A percentile compares a stretch with the other conserved stretches of the same genome.
Evolutionary conservation across 2,797 vertebrate genomes (phyloP).

Genomic region (Sebastes kiyomatsui): DNA sequence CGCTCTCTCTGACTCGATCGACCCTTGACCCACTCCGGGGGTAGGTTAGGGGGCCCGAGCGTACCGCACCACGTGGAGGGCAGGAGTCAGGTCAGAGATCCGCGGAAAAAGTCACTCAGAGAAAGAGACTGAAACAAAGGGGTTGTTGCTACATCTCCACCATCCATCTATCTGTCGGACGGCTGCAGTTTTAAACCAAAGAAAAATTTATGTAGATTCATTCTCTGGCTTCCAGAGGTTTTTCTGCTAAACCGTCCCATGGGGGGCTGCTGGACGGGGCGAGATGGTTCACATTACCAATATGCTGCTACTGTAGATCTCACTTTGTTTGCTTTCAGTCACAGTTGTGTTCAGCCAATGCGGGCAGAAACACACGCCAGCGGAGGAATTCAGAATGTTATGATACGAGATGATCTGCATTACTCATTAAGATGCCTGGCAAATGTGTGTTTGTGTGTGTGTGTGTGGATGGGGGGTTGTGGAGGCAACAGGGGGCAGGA

Average conservation of each 20-base stretch:
- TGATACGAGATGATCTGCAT: slow-evolving; percentile 61
- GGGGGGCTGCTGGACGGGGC: slow-evolving; percentile 34
- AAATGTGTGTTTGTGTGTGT: slow-evolving; percentile 58
- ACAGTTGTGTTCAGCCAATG: slow-evolving; percentile 32
- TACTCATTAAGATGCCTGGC: slow-evolving; percentile 68
- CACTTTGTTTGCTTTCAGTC: slow-evolving; percentile 51
- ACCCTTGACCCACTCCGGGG: slow-evolving; percentile 52
- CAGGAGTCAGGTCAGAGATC: slow-evolving; percentile 53
- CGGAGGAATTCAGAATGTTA: slow-evolving; percentile 59
- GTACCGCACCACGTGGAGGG: slow-evolving; percentile 57
- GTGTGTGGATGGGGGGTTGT: slow-evolving; percentile 9
- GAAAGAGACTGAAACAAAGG: slow-evolving; percentile 30
- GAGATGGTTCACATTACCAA: slow-evolving; percentile 57
- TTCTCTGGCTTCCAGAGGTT: slow-evolving; percentile 40
- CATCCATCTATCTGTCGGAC: slow-evolving; percentile 2
- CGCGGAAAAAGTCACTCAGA: slow-evolving; percentile 49
- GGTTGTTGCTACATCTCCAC: background rate
- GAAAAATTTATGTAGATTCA: slow-evolving; percentile 28
- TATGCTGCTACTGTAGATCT: slow-evolving; percentile 56
- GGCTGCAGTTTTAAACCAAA: slow-evolving; percentile 37
- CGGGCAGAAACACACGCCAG: slow-evolving; percentile 44
- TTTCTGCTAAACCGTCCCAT: slow-evolving; percentile 44
- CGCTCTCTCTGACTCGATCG: slow-evolving; percentile 47
- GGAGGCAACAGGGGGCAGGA: slow-evolving; percentile 58
- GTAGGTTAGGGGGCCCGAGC: slow-evolving; percentile 57